Conservation (phyloP, 2,888 invertebrate species). For the Mycogona germanica region DNA sequence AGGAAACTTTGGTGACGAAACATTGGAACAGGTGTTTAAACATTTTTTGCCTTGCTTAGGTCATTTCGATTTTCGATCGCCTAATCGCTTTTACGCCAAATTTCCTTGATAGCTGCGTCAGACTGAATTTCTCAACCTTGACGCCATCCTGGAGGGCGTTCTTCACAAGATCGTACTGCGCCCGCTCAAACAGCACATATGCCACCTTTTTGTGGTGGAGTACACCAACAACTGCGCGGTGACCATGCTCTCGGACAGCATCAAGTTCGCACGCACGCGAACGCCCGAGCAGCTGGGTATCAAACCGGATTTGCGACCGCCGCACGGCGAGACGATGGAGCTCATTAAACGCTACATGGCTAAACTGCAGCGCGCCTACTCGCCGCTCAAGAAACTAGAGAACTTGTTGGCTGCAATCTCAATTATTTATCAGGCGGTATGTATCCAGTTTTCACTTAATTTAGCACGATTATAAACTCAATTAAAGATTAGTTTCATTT, state of each 20-base stretch:
- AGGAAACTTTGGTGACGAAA: background rate
- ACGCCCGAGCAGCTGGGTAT: slow-evolving; percentile 38
- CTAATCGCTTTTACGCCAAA: slow-evolving; percentile 23
- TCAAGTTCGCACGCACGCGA: slow-evolving; percentile 36
- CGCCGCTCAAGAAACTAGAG: slow-evolving; percentile 86
- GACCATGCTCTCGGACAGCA: slow-evolving; percentile 35
- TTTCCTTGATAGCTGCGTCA: slow-evolving; percentile 50
- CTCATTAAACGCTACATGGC: slow-evolving; percentile 56
- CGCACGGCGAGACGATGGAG: slow-evolving; percentile 58
- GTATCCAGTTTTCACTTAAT: too few relatives aligned
- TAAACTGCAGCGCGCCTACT: slow-evolving; percentile 78
- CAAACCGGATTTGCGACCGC: slow-evolving; percentile 43
- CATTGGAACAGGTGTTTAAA: background rate
- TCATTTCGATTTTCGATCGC: background rate
- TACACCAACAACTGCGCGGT: slow-evolving; percentile 36
- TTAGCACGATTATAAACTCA: too few relatives aligned
- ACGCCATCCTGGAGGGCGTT: slow-evolving; percentile 87
- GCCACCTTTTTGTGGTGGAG: slow-evolving; percentile 53
- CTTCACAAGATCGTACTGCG: slow-evolving; percentile 83
- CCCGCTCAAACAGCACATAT: slow-evolving; percentile 70
- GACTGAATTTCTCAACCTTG: slow-evolving; percentile 88
- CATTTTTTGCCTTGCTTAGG: background rate
- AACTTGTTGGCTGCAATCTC: slow-evolving; percentile 78
- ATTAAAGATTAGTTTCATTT: too few relatives aligned
- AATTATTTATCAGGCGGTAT: slow-evolving; percentile 48